Evolutionary conservation across 2,888 invertebrate species (phyloP), one percentile per base, ranked within the genome.

Genomic region (Ophioninae sp.): DNA sequence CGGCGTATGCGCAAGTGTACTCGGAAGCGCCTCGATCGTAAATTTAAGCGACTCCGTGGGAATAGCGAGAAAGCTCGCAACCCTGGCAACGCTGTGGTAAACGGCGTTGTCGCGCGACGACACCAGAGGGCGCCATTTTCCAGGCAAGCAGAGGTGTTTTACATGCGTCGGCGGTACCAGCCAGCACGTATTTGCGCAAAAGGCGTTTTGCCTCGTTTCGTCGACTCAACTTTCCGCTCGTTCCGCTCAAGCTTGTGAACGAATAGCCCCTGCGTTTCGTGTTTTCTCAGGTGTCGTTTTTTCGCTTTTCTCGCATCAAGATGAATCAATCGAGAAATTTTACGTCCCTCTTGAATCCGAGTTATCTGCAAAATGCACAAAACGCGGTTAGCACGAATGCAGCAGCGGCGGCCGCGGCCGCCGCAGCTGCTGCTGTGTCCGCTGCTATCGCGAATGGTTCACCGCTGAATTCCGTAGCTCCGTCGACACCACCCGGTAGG

Each of bases 381-480:
- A 91, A 90, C 79, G 87, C 71, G 91, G 94, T 44, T 90, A 91
- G 86, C 90, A 92, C 90, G 89, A 93, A 80, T 6, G 90, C 89
- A 74, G 93, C 88, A 90, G 94, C 90, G 91, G 94, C 94, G 74
- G 94, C 94, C 0, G 94, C 95, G 39, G 95, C 95, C 0, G 94
- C 95, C 64, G 94, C 94, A 71, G 93, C 94, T 0, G 94, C 94
- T 7, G 94, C 95, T 6, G 94, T 95, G 0, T 95, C 95, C 56
- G 95, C 95, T 6, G 95, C 95, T 20, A 92, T 92, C 78, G 92
- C 92, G 13, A 93, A 93, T 84, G 92, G 93, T 89, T 93, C 94
- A 92, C 61, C 94, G 93, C 88, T 94, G 23, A 89, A 85, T 72
- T 22, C 87, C 9, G 85, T 73, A 67, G 83, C 85, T 10, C 86